phyloP scores from a whole-genome alignment of 2,113 vertebrate species.

The Charadrius vociferus region DNA sequence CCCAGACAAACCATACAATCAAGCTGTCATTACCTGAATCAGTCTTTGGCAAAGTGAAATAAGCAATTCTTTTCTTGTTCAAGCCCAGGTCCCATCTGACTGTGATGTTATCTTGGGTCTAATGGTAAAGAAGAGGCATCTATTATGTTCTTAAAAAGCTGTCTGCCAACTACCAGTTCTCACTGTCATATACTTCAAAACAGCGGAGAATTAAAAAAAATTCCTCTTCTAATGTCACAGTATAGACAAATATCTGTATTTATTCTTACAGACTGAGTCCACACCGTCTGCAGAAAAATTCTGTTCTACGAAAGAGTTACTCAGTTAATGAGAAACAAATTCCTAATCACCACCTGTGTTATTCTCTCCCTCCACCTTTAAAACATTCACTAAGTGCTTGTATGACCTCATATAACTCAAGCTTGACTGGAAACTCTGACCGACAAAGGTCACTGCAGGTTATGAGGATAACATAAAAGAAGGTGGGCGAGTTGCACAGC shows the following conservation, averaged over 20 bases:
- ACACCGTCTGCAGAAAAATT: background rate
- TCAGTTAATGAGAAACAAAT: background rate
- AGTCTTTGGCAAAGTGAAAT: conserved; percentile 98
- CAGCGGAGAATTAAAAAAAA: background rate
- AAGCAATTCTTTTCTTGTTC: conserved; percentile 99
- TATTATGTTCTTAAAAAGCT: background rate
- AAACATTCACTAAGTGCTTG: background rate
- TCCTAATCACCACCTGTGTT: background rate
- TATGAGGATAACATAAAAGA: background rate
- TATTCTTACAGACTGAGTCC: background rate
- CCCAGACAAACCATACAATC: background rate
- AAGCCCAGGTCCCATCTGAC: conserved; percentile 99
- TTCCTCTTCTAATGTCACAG: background rate
- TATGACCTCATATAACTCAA: background rate
- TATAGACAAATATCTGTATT: background rate
- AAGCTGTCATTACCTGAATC: conserved; percentile 88
- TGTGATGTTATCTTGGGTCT: conserved; percentile 99
- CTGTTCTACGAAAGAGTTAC: background rate
- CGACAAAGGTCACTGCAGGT: background rate
- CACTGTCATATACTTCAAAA: background rate
- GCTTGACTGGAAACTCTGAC: background rate
- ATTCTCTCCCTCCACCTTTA: background rate
- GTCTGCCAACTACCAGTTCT: background rate
- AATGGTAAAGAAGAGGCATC: conserved; percentile 28
- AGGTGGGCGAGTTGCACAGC: background rate